Evolutionary conservation across 1,140 invertebrate species (phyloP), one percentile per base, ranked within the genome.

Genomic region (Ganaspis sp.): DNA sequence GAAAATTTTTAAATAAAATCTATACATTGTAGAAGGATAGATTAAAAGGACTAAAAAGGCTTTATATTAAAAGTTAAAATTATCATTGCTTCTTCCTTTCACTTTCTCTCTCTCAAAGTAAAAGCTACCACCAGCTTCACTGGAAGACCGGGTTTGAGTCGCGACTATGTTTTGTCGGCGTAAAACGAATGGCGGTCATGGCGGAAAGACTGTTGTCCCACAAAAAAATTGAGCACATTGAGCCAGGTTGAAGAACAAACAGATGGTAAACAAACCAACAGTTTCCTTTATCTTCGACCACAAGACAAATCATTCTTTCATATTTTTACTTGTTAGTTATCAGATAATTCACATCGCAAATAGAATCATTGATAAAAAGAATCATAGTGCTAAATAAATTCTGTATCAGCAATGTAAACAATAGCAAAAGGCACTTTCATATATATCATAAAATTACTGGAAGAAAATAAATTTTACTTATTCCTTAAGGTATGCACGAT

Each of bases 341-440:
- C 26, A 29, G 58, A 64, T 29, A 64, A 34, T 12, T 26, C 54
- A 29, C 29, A 29, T 64, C 12, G 15, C 11, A 64, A 64, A 64
- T 64, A 64, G 58, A 29, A 29, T 64, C 58, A n/a, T 64, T 29
- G 58, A 34, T 64, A 29, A 64, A 29, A 64, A 64, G 29, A 64
- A 29, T 64, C 1, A 64, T 26, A 9, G 12, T 26, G 21, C 21
- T 5, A 64, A 64, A 64, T 29, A 64, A 64, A 64, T 29, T 64
- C 21, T 8, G 1, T 64, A 15, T 29, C 58, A 15, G 1, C n/a
- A 49, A 4, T 49, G 45, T 49, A 17, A 49, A 49, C 45, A 49
- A 49, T 49, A 17, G 12, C 15, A 49, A 40, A 9, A 40, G 1
- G 1, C 38, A 40, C 11, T n/a, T 34, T 34, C 29, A 34, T 34